Evolutionary conservation across 2,797 vertebrate species (phyloP), one percentile per base, ranked within the genome.

Genomic region (Paguma larvata): DNA sequence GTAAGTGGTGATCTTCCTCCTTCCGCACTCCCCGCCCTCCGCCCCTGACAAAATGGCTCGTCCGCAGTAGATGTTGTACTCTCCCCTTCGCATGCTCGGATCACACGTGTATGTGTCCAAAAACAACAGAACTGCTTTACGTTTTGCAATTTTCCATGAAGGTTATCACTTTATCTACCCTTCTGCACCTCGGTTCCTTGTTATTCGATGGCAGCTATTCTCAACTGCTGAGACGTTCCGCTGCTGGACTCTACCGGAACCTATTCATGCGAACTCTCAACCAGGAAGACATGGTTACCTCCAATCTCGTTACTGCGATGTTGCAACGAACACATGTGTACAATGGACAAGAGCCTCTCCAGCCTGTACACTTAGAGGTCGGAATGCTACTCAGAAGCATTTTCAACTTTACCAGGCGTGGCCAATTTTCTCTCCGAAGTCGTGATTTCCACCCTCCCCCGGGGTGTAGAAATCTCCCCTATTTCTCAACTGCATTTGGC

Each of bases 141-240:
- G 5, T 82, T 91, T 82, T 67, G 23, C 85, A 91, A 94, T 23
- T 75, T 82, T 84, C 48, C 19, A 53, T 34, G 18, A 86, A 78
- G 78, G 56, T 27, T 41, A 16, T 72, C 70, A 68, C 56, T 95
- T 72, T 56, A 75, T 63, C 27, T 79, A 44, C 18, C 32, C 15
- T 84, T 93, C 77, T 89, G 59, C 48, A 89, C 82, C 5, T 10
- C 41, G 23, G 56, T 84, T 63, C 73, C 53, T 82, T 93, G 95
- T 95, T 73, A 79, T 3, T 89, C 27, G 68, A 27, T n/a, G 46
- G 82, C 80, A 72, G 65, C 19, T 65, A 0, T 56, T 88, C 82
- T 80, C 84, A 83, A 92, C n/a, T 77, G 51, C 32, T 93, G 62
- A 8, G 21, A 23, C 48, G 79, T 73, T 32, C 34, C 63, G 48